Conservation (phyloP, 2,888 invertebrate species). For the Balanococcus diminutus region DNA sequence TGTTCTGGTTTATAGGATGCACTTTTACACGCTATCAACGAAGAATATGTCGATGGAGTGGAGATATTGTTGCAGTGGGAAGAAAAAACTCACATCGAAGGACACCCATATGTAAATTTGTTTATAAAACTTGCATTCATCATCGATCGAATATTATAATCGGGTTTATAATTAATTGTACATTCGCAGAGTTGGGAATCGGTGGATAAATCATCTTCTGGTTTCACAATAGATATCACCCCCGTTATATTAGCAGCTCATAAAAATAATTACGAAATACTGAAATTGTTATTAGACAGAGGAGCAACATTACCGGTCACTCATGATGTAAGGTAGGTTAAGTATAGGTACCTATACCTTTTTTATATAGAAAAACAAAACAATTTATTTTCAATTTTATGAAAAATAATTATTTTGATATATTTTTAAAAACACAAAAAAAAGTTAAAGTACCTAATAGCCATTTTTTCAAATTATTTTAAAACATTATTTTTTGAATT, state of each 20-base stretch:
- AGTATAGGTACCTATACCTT: too few relatives aligned
- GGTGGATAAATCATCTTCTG: conserved; percentile 77
- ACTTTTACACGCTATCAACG: conserved; percentile 93
- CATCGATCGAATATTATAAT: too few relatives aligned
- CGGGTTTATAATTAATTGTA: too few relatives aligned
- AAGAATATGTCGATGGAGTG: conserved; percentile 97
- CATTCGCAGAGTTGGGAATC: conserved; percentile 80
- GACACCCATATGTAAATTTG: conserved; percentile 77
- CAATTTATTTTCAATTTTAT: too few relatives aligned
- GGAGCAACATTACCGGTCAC: conserved; percentile 91
- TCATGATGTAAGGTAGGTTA: conserved; percentile 81
- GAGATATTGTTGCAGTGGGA: conserved; percentile 91
- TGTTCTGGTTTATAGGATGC: conserved; percentile 70
- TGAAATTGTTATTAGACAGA: conserved; percentile 89
- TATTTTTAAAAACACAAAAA: too few relatives aligned
- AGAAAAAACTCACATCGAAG: conserved; percentile 76
- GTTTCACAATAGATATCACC: conserved; percentile 94
- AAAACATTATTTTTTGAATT: too few relatives aligned
- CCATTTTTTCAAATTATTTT: too few relatives aligned
- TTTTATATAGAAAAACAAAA: too few relatives aligned
- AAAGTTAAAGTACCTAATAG: too few relatives aligned
- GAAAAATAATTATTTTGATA: too few relatives aligned
- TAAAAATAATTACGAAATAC: conserved; percentile 95
- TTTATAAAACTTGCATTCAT: background rate
- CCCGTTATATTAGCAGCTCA: conserved; percentile 94